A percentile compares a stretch with the other conserved stretches of the same genome.
These are phyloP conservation scores for Trissolcus brochymenae DNA, from an alignment of 2,888 invertebrate genomes.

Conservation along the genomic window DNA sequence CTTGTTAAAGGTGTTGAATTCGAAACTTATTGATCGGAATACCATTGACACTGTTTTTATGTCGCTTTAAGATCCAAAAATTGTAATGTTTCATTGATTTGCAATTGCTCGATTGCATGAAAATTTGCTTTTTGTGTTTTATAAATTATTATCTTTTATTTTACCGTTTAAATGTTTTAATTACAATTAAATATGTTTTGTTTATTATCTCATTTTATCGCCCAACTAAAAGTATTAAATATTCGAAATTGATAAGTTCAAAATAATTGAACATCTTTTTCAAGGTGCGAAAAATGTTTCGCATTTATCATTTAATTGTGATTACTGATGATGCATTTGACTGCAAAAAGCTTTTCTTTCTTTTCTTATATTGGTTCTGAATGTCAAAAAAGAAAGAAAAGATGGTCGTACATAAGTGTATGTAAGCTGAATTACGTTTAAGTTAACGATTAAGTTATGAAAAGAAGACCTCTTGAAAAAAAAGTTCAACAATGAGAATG, in stretches of 20 bases:
- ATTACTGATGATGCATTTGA: constrained; percentile 48
- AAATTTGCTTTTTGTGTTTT: constrained; percentile 1
- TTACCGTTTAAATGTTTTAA: neutral
- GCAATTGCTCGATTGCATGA: constrained; percentile 7
- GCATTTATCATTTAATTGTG: constrained; percentile 40
- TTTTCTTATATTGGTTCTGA: constrained; percentile 12
- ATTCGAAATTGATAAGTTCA: constrained; percentile 3
- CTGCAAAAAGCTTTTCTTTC: constrained; percentile 36
- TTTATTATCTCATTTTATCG: too few species aligned
- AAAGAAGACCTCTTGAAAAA: constrained; percentile 10
- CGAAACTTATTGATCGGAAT: constrained; percentile 21
- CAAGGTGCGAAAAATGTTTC: constrained; percentile 16
- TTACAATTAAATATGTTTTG: too few species aligned
- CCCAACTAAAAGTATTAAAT: too few species aligned
- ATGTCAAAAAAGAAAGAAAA: constrained; percentile 43
- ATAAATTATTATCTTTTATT: neutral
- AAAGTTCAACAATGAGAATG: constrained; percentile 11
- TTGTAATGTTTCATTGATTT: neutral
- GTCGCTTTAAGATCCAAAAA: neutral
- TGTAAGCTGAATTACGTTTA: constrained; percentile 31
- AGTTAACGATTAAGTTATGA: constrained; percentile 31
- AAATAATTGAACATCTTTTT: constrained; percentile 28
- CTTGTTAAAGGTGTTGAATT: constrained; percentile 37
- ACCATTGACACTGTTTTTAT: constrained; percentile 6
- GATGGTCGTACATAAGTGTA: constrained; percentile 17